Conservation (phyloP, 2,888 invertebrate genomes). For the Diplazon laetatorius region DNA sequence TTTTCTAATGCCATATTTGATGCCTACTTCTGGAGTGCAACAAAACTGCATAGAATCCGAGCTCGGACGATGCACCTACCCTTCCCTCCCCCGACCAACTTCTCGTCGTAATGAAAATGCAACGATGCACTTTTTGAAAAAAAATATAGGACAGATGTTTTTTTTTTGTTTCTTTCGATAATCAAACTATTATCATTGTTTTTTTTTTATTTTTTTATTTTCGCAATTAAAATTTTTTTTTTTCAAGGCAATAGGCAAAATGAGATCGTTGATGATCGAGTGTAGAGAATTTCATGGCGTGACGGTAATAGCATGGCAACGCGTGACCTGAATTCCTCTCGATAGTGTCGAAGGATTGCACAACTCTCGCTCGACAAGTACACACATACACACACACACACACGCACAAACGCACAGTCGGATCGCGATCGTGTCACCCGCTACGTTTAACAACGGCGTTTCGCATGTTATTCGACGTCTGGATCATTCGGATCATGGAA, state of each 20-base stretch:
- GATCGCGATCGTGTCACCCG: constrained; percentile 34
- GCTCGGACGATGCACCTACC: too few relatives aligned
- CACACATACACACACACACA: constrained; percentile 40
- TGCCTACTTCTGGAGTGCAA: too few relatives aligned
- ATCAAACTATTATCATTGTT: constrained; percentile 3
- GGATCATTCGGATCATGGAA: constrained; percentile 65
- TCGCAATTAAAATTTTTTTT: background rate
- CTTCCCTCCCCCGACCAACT: too few relatives aligned
- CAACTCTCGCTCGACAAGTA: constrained; percentile 67
- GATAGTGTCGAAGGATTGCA: constrained; percentile 76
- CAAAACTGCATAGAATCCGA: too few relatives aligned
- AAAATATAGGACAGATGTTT: too few relatives aligned
- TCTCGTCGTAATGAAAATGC: too few relatives aligned
- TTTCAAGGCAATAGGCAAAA: constrained; percentile 21
- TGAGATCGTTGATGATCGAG: constrained; percentile 63
- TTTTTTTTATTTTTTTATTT: constrained; percentile 8
- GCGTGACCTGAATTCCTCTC: constrained; percentile 78
- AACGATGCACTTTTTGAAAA: too few relatives aligned
- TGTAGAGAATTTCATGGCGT: constrained; percentile 69
- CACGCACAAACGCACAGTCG: too few relatives aligned
- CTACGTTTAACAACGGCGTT: constrained; percentile 58
- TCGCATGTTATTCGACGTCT: constrained; percentile 47
- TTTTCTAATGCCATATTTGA: too few relatives aligned
- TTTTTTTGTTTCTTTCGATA: background rate
- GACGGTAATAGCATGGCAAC: constrained; percentile 73